Conservation (phyloP, 2,888 invertebrate species). For the Lacanobia wlatinum region DNA sequence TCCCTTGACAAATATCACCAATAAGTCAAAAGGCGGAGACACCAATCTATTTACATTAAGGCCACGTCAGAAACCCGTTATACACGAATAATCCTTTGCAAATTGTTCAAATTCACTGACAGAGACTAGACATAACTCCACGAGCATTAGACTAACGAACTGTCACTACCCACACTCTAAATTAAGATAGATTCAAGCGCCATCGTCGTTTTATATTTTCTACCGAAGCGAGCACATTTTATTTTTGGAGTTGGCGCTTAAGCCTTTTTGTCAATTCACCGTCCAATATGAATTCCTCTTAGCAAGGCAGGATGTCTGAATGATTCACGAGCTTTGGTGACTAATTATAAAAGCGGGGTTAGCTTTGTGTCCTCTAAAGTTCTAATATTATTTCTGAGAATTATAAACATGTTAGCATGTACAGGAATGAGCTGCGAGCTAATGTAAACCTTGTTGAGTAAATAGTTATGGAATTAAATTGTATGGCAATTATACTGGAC, state of each 20-base stretch:
- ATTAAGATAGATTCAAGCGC: conserved; percentile 55
- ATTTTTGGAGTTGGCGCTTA: conserved; percentile 60
- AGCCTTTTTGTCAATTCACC: conserved; percentile 51
- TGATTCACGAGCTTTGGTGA: conserved; percentile 78
- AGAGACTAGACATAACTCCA: conserved; percentile 23
- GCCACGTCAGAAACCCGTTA: not conserved
- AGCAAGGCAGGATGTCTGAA: conserved; percentile 71
- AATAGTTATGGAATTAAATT: not conserved
- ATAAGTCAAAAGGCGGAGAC: not conserved
- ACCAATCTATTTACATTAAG: conserved; percentile 1
- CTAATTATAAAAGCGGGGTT: conserved; percentile 76
- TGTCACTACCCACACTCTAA: conserved; percentile 57
- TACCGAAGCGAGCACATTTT: conserved; percentile 42
- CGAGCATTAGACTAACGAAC: conserved; percentile 47
- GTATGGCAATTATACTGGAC: not conserved
- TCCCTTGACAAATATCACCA: conserved; percentile 1
- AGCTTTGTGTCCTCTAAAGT: conserved; percentile 63
- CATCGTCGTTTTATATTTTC: conserved; percentile 55
- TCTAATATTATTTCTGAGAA: conserved; percentile 55
- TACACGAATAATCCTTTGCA: conserved; percentile 20
- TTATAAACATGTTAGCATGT: conserved; percentile 27
- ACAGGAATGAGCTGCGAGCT: not conserved
- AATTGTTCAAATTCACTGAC: conserved; percentile 30
- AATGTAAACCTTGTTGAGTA: not conserved
- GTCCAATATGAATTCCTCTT: conserved; percentile 66